Conservation (phyloP, 2,113 vertebrate genomes). For the Syrmaticus mikado region DNA sequence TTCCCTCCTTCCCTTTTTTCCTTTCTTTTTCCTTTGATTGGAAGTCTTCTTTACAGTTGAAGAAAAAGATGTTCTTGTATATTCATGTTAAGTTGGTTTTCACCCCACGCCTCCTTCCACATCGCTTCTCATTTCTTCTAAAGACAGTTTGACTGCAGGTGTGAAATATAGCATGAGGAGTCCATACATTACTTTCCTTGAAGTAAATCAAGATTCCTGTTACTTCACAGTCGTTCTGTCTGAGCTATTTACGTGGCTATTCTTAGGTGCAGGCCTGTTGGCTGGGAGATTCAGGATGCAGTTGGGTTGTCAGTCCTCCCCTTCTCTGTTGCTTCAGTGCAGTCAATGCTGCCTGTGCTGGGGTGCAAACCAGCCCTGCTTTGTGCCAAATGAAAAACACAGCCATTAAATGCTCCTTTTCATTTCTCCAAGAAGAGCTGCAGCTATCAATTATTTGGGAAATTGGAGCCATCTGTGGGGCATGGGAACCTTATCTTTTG, state of each 20-base stretch:
- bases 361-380: not conserved
- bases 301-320: not conserved
- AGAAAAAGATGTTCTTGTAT: not conserved
- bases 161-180: conserved; percentile 12
- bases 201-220: conserved; percentile 24
- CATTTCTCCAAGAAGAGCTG: not conserved
- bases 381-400: not conserved
- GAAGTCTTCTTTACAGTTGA: not conserved
- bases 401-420: not conserved
- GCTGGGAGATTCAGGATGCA: not conserved
- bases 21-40: not conserved
- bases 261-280: not conserved
- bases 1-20: not conserved
- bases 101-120: not conserved
- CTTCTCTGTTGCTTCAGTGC: not conserved
- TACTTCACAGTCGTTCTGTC: conserved; percentile 15
- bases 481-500: conserved; percentile 24
- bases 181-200: not conserved
- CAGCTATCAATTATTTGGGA: conserved; percentile 50
- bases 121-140: conserved; percentile 5
- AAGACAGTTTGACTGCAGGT: not conserved
- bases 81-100: not conserved
- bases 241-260: not conserved
- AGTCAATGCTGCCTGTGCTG: not conserved
- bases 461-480: conserved; percentile 2